Conservation (phyloP, 2,888 invertebrate species). For the Ectemnius cavifrons region DNA sequence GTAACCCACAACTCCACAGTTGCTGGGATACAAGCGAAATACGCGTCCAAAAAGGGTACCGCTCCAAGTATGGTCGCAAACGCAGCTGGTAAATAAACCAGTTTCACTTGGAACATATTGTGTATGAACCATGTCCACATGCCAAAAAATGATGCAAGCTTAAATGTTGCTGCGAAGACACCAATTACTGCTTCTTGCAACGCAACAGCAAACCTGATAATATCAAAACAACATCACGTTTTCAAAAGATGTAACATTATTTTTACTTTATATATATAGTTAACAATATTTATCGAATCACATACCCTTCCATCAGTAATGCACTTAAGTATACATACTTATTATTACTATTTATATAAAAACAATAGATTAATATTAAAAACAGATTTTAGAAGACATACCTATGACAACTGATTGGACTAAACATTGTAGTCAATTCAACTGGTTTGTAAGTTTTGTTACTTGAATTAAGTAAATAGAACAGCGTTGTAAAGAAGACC, state of each 20-base stretch:
- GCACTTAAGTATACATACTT: conserved; percentile 54
- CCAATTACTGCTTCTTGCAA: conserved; percentile 94
- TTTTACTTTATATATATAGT: background rate
- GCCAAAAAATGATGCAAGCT: conserved; percentile 98
- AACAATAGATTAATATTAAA: background rate
- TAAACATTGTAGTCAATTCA: conserved; percentile 90
- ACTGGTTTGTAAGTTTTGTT: conserved; percentile 94
- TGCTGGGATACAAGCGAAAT: conserved; percentile 96
- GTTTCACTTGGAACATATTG: conserved; percentile 94
- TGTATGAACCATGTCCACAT: conserved; percentile 99
- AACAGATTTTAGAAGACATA: conserved; percentile 56
- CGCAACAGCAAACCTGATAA: conserved; percentile 86
- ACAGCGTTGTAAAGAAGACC: conserved; percentile 97
- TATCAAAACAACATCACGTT: background rate
- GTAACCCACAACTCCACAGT: conserved; percentile 96
- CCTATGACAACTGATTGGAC: conserved; percentile 86
- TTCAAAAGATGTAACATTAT: background rate
- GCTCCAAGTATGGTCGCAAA: conserved; percentile 96
- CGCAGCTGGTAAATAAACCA: conserved; percentile 97
- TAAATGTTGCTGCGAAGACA: conserved; percentile 97
- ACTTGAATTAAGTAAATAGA: conserved; percentile 95
- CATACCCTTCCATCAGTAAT: conserved; percentile 65
- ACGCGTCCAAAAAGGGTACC: conserved; percentile 97
- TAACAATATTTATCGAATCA: conserved; percentile 28
- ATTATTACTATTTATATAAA: conserved; percentile 16